phyloP scores from a whole-genome alignment of 2,113 vertebrate genomes.

The Epinephelus lanceolatus region DNA sequence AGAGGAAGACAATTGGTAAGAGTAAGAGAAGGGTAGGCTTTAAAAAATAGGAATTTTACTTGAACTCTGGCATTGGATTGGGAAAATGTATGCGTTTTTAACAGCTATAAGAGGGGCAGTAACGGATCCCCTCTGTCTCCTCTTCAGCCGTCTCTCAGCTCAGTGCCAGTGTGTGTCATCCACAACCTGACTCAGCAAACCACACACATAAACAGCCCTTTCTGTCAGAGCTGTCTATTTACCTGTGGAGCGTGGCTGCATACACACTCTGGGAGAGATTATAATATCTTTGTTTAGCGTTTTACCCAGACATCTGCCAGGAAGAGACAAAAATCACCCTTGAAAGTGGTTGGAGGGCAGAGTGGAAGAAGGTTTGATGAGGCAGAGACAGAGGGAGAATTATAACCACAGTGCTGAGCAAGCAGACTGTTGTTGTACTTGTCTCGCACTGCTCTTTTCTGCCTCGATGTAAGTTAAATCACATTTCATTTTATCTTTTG shows the following conservation, averaged over 20 bases:
- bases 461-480: constrained; percentile 40
- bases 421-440: constrained; percentile 49
- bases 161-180: constrained; percentile 47
- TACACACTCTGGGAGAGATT: constrained; percentile 11
- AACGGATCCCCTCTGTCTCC: constrained; percentile 28
- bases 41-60: constrained; percentile 21
- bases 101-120: not conserved
- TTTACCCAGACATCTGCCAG: constrained; percentile 47
- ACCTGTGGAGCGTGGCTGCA: constrained; percentile 25
- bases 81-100: not conserved
- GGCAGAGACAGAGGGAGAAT: constrained; percentile 41
- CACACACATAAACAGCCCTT: constrained; percentile 31
- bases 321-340: constrained; percentile 52
- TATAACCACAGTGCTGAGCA: constrained; percentile 57
- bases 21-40: not conserved
- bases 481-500: constrained; percentile 45
- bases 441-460: constrained; percentile 30
- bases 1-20: not conserved
- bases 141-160: constrained; percentile 39
- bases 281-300: constrained; percentile 43
- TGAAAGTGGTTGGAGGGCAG: constrained; percentile 52
- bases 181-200: constrained; percentile 60
- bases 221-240: constrained; percentile 44
- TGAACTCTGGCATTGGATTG: constrained; percentile 10
- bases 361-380: constrained; percentile 34